These are phyloP conservation scores for Astreopora myriophthalma DNA, from an alignment of 64 coral and sea anemone species.

Conservation along the genomic window DNA sequence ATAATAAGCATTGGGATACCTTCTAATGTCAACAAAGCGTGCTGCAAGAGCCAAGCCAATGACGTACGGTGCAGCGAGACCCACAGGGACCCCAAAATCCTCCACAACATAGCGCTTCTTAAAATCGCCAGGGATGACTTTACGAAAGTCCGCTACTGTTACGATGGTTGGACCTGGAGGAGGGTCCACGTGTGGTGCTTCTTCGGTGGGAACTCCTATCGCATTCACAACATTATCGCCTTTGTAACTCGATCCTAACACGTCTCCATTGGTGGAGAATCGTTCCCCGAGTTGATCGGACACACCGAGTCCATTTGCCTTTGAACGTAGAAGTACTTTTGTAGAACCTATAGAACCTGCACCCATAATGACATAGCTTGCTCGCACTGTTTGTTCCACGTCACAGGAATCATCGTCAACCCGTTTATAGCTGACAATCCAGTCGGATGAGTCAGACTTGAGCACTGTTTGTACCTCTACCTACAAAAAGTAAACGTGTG, in stretches of 20 bases:
- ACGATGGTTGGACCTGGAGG: constrained; percentile 36
- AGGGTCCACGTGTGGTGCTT: neutral
- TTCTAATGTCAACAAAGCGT: neutral
- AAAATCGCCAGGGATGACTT: neutral
- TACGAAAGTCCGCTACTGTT: constrained; percentile 35
- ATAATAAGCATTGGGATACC: neutral
- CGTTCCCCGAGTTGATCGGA: neutral
- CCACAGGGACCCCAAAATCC: constrained; percentile 22
- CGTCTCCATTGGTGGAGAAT: constrained; percentile 61
- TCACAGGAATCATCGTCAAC: neutral
- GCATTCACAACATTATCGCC: constrained; percentile 32
- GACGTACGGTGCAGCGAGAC: neutral
- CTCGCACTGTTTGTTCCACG: neutral
- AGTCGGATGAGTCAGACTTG: neutral
- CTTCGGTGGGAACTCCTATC: constrained; percentile 6
- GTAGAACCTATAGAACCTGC: constrained; percentile 57
- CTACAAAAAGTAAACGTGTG: neutral
- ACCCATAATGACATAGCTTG: constrained; percentile 41
- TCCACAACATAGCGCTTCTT: constrained; percentile 31
- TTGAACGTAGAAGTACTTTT: constrained; percentile 58
- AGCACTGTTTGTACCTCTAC: neutral
- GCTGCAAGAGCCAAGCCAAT: neutral
- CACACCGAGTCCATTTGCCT: constrained; percentile 26
- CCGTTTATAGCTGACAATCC: constrained; percentile 60
- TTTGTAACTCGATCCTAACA: constrained; percentile 23